Evolutionary conservation across 2,888 invertebrate species (phyloP).

Genomic region (Entomobrya proxima): DNA sequence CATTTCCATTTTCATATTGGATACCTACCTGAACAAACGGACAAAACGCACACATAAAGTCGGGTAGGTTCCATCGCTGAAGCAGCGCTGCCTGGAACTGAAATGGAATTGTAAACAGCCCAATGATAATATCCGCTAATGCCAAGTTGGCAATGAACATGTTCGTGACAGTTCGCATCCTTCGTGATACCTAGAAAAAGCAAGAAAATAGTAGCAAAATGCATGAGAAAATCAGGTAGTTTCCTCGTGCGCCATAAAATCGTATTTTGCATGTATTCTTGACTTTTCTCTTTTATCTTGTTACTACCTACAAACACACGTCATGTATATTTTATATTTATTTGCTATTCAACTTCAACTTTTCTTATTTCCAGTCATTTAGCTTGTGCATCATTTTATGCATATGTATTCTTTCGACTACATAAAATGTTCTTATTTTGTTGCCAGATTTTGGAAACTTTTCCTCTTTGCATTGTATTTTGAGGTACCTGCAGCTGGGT

Average conservation of each 20-base stretch:
- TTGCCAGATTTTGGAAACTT: no score
- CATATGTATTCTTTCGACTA: no score
- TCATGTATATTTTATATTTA: not conserved
- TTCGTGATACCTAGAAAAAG: slow-evolving; percentile 69
- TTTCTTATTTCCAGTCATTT: no score
- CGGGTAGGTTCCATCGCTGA: slow-evolving; percentile 90
- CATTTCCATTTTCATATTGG: not conserved
- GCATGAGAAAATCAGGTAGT: no score
- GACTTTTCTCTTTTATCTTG: no score
- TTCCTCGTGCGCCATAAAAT: no score
- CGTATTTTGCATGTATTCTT: no score
- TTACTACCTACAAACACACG: not conserved
- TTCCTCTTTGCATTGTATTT: no score
- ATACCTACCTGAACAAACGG: slow-evolving; percentile 87
- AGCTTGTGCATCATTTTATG: no score
- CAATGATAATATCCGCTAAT: slow-evolving; percentile 90
- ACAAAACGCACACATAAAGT: slow-evolving; percentile 91
- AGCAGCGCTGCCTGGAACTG: slow-evolving; percentile 91
- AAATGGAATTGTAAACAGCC: slow-evolving; percentile 90
- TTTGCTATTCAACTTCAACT: no score
- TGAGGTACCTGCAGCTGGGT: no score
- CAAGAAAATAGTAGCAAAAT: not conserved
- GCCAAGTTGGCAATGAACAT: slow-evolving; percentile 90
- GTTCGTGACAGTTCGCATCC: slow-evolving; percentile 81
- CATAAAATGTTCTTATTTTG: no score